Base-by-base conservation (phyloP, 2,888 invertebrate species). In the Cantharis flavilabris region DNA sequence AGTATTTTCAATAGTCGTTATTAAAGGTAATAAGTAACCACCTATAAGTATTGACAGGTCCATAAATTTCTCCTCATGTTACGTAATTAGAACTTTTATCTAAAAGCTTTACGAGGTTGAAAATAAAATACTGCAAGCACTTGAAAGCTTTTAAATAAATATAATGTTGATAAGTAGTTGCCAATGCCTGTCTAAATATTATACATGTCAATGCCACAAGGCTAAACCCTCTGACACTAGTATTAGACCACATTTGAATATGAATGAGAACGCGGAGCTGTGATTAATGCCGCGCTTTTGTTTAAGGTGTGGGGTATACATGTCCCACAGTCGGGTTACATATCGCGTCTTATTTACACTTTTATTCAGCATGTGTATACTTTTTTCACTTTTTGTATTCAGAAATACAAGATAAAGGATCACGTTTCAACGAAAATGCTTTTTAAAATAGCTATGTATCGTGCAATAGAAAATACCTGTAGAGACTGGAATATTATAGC, bases 131-230 rank as follows among this genome's bases (percentile, higher is more conserved):
- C 30, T 69, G 65, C 71, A 72, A 23, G 23, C 72, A 33, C 33
- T 28, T 14, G 70, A 64, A 70, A 72, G 75, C 75, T 81, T 67
- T 81, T 77, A 80, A 83, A 82, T 84, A 83, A 83, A 82, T 81
- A 78, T 80, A 77, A 80, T 81, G 83, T 82, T 82, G 83, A 83
- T 83, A 83, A 83, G 82, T 83, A 79, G 79, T 82, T 80, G 82
- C 81, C 81, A 81, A 80, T 81, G 81, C 80, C 82, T 84, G 83
- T 84, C 84, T 82, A 84, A 84, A 84, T 84, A 84, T 83, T 83
- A 83, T 81, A 82, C 83, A 77, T 82, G 82, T 84, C 83, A 84
- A 82, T 83, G 83, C 82, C 81, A 82, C 80, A 79, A 72, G 79
- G 79, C 80, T 81, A 83, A 83, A 82, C 80, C 79, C 79, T 76